A percentile compares a stretch with the other conserved stretches of the same genome.
These are phyloP conservation scores for Pectinophora gossypiella DNA, from an alignment of 1,140 invertebrate species.

Conservation along the genomic window DNA sequence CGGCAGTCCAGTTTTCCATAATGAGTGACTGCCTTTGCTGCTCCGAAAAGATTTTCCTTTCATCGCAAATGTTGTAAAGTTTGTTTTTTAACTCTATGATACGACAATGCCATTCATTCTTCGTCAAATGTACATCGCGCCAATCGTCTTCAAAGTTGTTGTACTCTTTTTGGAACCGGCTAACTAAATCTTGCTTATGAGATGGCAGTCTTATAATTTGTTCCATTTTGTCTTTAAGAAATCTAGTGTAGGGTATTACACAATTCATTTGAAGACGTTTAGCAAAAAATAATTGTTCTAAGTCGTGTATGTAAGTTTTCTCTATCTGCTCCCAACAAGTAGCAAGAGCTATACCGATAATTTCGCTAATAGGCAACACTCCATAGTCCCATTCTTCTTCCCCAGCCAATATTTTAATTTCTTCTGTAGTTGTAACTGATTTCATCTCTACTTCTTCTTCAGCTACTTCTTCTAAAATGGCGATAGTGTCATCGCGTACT, in stretches of 20 bases:
- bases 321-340: constrained; percentile 76
- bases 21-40: constrained; percentile 68
- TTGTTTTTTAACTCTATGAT: constrained; percentile 53
- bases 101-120: constrained; percentile 69
- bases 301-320: constrained; percentile 70
- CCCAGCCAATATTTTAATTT: constrained; percentile 60
- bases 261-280: constrained; percentile 71
- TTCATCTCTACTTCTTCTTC: constrained; percentile 26
- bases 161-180: constrained; percentile 74
- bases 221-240: constrained; percentile 69
- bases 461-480: constrained; percentile 23
- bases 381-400: constrained; percentile 75
- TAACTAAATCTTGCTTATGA: constrained; percentile 72
- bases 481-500: constrained; percentile 19
- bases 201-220: constrained; percentile 75
- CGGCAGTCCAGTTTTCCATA: constrained; percentile 70
- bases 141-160: constrained; percentile 76
- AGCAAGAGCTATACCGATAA: constrained; percentile 58
- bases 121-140: constrained; percentile 64
- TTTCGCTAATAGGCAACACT: constrained; percentile 54
- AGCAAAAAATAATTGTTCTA: constrained; percentile 74
- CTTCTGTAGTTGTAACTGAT: constrained; percentile 27
- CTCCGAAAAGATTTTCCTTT: constrained; percentile 69
- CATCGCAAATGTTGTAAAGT: constrained; percentile 74
- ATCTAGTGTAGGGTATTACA: constrained; percentile 72